phyloP scores from a whole-genome alignment of 2,797 vertebrate genomes.

The Odontamblyopus rebecca region DNA sequence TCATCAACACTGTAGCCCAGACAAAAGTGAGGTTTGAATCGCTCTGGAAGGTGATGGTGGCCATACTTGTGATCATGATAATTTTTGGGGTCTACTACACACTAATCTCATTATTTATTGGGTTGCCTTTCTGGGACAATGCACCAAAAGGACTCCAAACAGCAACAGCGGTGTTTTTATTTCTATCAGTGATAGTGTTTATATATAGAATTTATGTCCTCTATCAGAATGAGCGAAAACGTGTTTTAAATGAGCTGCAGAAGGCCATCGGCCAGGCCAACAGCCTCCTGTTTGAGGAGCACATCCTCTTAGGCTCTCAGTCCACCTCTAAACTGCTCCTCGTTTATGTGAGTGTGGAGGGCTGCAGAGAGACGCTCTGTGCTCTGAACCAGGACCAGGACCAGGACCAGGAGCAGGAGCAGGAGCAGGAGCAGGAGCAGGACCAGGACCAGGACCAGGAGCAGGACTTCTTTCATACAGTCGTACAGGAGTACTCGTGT shows the following conservation, averaged over 20 bases:
- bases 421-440: neutral
- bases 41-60: neutral
- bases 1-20: conserved; percentile 54
- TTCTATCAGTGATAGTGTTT: neutral
- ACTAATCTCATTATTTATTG: neutral
- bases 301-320: conserved; percentile 56
- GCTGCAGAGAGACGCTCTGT: conserved; percentile 52
- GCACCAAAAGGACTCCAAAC: neutral
- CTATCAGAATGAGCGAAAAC: conserved; percentile 4
- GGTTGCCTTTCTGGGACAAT: neutral
- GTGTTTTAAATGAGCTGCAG: conserved; percentile 43
- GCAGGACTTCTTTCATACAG: conserved; percentile 55
- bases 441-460: conserved; percentile 10
- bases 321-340: conserved; percentile 51
- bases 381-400: neutral
- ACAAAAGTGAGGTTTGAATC: conserved; percentile 35
- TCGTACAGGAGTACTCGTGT: conserved; percentile 55
- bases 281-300: conserved; percentile 38
- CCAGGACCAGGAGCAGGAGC: conserved; percentile 10
- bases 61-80: neutral
- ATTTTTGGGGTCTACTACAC: neutral
- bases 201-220: neutral
- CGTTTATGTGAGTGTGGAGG: conserved; percentile 57
- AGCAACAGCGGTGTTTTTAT: neutral
- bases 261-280: conserved; percentile 49